phyloP scores from a whole-genome alignment of 2,113 vertebrate genomes.

The Tapirus terrestris region DNA sequence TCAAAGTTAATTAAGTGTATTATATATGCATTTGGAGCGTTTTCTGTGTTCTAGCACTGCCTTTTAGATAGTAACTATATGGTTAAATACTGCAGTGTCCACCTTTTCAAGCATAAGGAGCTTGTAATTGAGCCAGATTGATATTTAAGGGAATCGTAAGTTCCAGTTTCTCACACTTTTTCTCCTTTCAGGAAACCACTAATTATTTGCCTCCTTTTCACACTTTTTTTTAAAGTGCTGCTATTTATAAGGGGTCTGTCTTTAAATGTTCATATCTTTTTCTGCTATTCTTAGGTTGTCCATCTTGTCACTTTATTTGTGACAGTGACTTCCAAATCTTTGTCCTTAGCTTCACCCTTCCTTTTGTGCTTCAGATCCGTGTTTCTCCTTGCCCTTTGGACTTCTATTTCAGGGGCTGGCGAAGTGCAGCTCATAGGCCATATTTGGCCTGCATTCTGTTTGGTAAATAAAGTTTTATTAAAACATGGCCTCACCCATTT shows the following conservation, averaged over 20 bases:
- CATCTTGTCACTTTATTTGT: neutral
- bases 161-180: neutral
- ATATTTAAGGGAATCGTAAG: neutral
- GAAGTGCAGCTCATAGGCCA: neutral
- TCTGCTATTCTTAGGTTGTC: neutral
- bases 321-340: neutral
- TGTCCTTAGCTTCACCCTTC: neutral
- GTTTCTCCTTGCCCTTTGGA: neutral
- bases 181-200: conserved; percentile 4
- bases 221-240: neutral
- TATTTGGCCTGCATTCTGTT: neutral
- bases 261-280: neutral
- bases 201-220: neutral
- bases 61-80: neutral
- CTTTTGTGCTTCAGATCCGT: neutral
- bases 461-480: conserved; percentile 32
- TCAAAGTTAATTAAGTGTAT: neutral
- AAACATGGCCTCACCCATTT: neutral
- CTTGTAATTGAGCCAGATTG: conserved; percentile 44
- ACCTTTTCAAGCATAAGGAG: neutral
- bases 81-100: neutral
- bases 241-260: neutral
- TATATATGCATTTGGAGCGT: neutral
- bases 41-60: neutral
- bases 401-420: neutral